These are phyloP conservation scores for Leucoraja erinaceus DNA, from an alignment of 2,113 vertebrate species.

Conservation along the genomic window DNA sequence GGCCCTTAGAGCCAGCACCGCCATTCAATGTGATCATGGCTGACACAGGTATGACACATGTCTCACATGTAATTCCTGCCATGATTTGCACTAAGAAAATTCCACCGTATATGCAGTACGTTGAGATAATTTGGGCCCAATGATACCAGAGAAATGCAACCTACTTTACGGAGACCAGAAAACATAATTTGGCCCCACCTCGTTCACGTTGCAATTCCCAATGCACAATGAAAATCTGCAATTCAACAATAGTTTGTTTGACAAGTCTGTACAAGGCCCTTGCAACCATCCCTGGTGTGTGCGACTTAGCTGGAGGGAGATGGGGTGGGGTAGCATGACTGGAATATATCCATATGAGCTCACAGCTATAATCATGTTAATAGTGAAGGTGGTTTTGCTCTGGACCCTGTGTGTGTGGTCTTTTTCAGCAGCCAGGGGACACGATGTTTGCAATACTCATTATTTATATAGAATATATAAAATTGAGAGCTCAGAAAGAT, in stretches of 20 bases:
- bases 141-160: neutral
- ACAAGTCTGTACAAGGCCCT: too few relatives aligned
- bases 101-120: neutral
- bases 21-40: too few relatives aligned
- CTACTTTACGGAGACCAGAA: neutral
- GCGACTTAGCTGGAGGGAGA: neutral
- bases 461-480: neutral
- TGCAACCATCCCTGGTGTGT: neutral
- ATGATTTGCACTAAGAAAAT: neutral
- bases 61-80: neutral
- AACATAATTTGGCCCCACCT: neutral
- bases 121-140: neutral
- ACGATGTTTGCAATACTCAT: neutral
- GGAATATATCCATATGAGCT: neutral
- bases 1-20: too few relatives aligned
- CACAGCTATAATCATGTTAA: neutral
- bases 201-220: neutral
- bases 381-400: neutral
- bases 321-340: too few relatives aligned
- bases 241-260: neutral
- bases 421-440: neutral
- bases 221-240: neutral
- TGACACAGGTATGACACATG: neutral
- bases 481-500: neutral
- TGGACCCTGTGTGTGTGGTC: too few relatives aligned